A percentile compares a stretch with the other conserved stretches of the same genome.
These are phyloP conservation scores for Apeira syringaria DNA, from an alignment of 2,888 invertebrate species.

Conservation along the genomic window DNA sequence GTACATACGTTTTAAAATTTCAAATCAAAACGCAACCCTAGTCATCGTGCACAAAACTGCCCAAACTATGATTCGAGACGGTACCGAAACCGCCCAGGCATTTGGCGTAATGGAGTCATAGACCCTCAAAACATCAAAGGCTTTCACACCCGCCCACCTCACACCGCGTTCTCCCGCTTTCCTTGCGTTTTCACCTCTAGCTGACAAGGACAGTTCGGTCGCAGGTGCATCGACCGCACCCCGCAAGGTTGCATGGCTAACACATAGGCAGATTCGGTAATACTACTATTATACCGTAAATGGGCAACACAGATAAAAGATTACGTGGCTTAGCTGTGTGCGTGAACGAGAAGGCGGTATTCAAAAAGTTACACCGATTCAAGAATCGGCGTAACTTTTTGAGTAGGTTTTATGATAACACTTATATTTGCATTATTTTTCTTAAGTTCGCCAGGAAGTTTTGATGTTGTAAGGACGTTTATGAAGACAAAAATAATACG, in stretches of 20 bases:
- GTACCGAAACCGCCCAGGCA: slow-evolving; percentile 11
- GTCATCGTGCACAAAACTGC: slow-evolving; percentile 8
- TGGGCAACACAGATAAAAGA: slow-evolving; percentile 7
- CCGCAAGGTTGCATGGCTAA: slow-evolving; percentile 11
- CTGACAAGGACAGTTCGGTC: slow-evolving; percentile 7
- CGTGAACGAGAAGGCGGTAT: slow-evolving; percentile 1
- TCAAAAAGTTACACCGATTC: slow-evolving; percentile 1
- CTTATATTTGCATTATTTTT: background rate
- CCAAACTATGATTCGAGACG: slow-evolving; percentile 5
- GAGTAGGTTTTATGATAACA: background rate
- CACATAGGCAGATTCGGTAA: slow-evolving; percentile 13
- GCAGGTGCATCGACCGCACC: slow-evolving; percentile 12
- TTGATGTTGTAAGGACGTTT: background rate
- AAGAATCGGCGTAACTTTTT: too few species aligned
- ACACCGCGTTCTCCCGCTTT: slow-evolving; percentile 4
- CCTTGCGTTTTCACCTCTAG: slow-evolving; percentile 12
- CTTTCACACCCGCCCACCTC: slow-evolving; percentile 6
- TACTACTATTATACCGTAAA: slow-evolving; percentile 2
- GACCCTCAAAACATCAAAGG: slow-evolving; percentile 20
- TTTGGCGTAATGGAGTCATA: slow-evolving; percentile 21
- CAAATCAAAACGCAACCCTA: background rate
- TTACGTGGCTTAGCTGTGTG: slow-evolving; percentile 6
- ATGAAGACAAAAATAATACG: background rate
- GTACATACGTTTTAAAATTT: too few species aligned
- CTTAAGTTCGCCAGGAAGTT: background rate